Conservation (phyloP, 1,140 invertebrate genomes). For the Asbolus verrucosus region DNA sequence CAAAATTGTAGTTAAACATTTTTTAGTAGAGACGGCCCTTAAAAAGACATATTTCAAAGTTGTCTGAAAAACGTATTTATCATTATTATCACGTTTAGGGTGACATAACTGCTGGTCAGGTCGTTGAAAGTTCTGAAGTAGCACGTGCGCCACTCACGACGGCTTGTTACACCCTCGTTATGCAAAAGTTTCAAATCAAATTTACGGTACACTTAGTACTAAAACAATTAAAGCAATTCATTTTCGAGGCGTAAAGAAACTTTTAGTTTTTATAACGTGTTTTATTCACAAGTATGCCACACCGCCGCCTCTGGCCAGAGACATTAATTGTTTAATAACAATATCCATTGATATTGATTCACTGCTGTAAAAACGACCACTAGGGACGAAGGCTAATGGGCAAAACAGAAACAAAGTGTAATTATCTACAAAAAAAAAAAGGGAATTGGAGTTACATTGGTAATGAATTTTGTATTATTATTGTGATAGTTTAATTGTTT, state of each 20-base stretch:
- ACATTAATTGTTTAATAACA: not conserved
- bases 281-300: not conserved
- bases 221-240: slow-evolving; percentile 51
- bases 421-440: not conserved
- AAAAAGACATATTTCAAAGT: slow-evolving; percentile 35
- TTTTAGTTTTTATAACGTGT: slow-evolving; percentile 1
- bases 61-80: slow-evolving; percentile 44
- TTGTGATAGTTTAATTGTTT: too few species aligned
- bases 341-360: not conserved
- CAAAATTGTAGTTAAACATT: too few species aligned
- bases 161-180: slow-evolving; percentile 54
- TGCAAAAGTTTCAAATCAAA: slow-evolving; percentile 56
- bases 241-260: slow-evolving; percentile 24
- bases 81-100: slow-evolving; percentile 56
- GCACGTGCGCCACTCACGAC: slow-evolving; percentile 47
- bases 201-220: slow-evolving; percentile 48
- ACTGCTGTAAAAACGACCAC: not conserved
- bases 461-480: too few species aligned
- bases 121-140: slow-evolving; percentile 44
- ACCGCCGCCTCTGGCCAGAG: not conserved
- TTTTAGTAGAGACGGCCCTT: not conserved
- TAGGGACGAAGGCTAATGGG: not conserved
- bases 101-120: slow-evolving; percentile 51
- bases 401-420: not conserved
- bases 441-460: too few species aligned